Conservation (phyloP, 2,888 invertebrate genomes). For the Drymonia ruficornis region DNA sequence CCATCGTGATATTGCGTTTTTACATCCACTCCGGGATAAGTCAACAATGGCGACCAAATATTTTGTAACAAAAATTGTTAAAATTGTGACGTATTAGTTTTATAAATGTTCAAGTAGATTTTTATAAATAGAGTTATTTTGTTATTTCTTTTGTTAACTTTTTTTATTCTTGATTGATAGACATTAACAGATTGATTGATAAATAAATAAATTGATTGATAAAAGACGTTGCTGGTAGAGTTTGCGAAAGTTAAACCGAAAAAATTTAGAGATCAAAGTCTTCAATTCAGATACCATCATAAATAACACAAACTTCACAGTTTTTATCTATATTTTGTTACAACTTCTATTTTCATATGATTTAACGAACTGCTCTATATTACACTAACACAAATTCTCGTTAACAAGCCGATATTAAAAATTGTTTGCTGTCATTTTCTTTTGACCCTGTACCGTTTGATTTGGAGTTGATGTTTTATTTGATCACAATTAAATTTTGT, state of each 20-base stretch:
- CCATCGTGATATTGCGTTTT: conserved; percentile 34
- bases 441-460: conserved; percentile 49
- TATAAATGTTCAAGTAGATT: no score
- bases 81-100: no score
- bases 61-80: background rate
- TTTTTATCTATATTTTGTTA: conserved; percentile 14
- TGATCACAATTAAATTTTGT: conserved; percentile 42
- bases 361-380: conserved; percentile 47
- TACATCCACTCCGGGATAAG: conserved; percentile 16
- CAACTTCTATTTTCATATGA: conserved; percentile 31
- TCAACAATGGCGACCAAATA: conserved; percentile 18
- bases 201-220: no score
- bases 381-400: conserved; percentile 83
- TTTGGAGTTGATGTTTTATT: conserved; percentile 48
- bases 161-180: no score
- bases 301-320: background rate
- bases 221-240: no score
- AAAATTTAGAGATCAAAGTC: background rate
- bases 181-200: no score
- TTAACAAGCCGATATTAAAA: conserved; percentile 64
- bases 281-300: background rate
- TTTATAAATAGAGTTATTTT: no score
- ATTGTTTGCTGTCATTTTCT: conserved; percentile 46
- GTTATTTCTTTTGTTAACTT: no score
- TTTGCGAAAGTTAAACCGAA: background rate